These are phyloP conservation scores for Pteropus alecto DNA, from an alignment of 2,113 vertebrate species.

Conservation along the genomic window DNA sequence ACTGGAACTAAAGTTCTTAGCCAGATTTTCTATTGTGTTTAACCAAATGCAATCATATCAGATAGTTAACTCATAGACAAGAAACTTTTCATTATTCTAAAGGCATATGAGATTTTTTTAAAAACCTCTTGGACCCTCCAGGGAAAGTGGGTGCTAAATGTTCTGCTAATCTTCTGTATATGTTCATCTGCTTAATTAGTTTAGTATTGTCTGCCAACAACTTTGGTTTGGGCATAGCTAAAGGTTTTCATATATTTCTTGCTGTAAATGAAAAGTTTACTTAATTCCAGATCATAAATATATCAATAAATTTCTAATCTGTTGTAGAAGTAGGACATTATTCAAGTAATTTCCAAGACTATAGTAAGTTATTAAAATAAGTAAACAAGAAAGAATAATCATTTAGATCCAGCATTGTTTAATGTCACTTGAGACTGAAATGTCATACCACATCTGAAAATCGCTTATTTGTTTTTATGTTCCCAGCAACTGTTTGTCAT, in stretches of 20 bases:
- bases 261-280: background rate
- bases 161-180: background rate
- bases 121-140: background rate
- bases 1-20: background rate
- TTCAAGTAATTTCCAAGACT: background rate
- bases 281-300: background rate
- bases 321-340: background rate
- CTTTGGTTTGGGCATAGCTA: background rate
- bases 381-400: background rate
- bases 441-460: background rate
- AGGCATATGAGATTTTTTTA: background rate
- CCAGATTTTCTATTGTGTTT: background rate
- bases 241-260: background rate
- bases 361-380: background rate
- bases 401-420: background rate
- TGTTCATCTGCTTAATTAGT: background rate
- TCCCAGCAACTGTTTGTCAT: background rate
- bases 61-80: background rate
- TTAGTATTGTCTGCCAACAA: background rate
- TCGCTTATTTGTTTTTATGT: background rate
- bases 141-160: background rate
- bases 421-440: background rate
- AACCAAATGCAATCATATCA: background rate
- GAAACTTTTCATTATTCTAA: background rate
- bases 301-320: background rate